Conservation (phyloP, 2,888 invertebrate genomes). For the Ochropacha duplaris region DNA sequence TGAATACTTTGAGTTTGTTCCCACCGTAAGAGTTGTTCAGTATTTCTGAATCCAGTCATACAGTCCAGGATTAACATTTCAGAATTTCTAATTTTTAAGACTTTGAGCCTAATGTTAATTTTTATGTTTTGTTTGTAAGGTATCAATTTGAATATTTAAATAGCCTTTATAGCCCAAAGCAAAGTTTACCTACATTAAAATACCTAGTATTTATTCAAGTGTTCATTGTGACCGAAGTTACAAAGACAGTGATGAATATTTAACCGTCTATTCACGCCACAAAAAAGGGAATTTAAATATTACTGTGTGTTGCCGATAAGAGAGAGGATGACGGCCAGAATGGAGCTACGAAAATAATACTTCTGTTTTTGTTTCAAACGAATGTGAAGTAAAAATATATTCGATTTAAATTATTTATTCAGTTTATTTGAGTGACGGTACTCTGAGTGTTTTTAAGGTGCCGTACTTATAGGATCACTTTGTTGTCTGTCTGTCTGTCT, state of each 20-base stretch:
- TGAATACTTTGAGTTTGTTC: too few species aligned
- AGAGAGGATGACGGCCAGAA: background rate
- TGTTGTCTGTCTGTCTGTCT: too few species aligned
- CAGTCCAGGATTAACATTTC: too few species aligned
- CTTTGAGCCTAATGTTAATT: background rate
- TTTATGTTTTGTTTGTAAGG: background rate
- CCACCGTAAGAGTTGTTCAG: too few species aligned
- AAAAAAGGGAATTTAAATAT: slow-evolving; percentile 3
- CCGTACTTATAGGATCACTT: too few species aligned
- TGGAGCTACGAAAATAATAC: background rate
- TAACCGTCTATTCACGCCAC: background rate
- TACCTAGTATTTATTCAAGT: slow-evolving; percentile 1
- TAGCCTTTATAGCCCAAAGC: background rate
- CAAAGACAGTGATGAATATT: background rate
- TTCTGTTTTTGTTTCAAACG: background rate
- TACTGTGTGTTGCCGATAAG: slow-evolving; percentile 3
- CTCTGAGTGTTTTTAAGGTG: too few species aligned
- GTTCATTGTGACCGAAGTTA: background rate
- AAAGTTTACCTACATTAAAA: background rate
- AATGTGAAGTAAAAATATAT: background rate
- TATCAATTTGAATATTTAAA: background rate
- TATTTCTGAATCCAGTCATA: too few species aligned
- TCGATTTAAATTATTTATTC: background rate
- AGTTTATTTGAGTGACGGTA: background rate
- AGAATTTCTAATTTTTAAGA: too few species aligned